Base-by-base conservation (phyloP, 2,888 invertebrate genomes). In the Drosophila barbarae region DNA sequence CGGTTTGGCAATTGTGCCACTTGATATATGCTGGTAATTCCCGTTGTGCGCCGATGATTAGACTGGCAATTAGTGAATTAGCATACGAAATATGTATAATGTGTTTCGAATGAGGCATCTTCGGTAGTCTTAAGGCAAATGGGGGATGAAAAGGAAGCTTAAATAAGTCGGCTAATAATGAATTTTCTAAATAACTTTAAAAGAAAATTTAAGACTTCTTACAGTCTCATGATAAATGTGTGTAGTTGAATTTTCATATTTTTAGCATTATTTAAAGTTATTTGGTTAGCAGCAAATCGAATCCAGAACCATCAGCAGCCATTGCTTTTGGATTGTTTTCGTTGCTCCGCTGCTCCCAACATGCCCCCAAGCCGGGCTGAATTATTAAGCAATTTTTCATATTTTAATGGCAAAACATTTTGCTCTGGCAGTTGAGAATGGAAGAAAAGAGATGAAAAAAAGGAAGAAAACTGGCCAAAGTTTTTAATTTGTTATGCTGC, bases 381-480 rank as follows among this genome's bases (percentile, higher is more conserved):
- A 69, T 79, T 85, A 79, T 85, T 80, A 75, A 77, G 71, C 74
- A 83, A 83, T 79, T 85, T 85, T 83, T 79, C 85, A 85, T 80
- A 68, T 79, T 79, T 78, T 77, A 85, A 79, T 85, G 75, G 81
- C 61, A 74, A 82, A 85, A 83, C 85, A 79, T 79, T 79, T 79
- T 74, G 85, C 60, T 21, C 30, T 66, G 71, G 51, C 52, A 60
- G 52, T 38, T 36, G 59, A 36, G 15, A 46, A 34, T 26, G 26
- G 7, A 47, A 54, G 49, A 54, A 54, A 53, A 30, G 30, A 46
- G 46, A 46, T 30, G 46, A 32, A 34, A 39, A 51, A 56, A 34
- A 52, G 12, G 28, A 34, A 52, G 46, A 47, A 61, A 68, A 67
- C 52, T 64, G 54, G 77, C 34, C 46, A 70, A 85, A 79, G 84